phyloP scores from a whole-genome alignment of 2,888 invertebrate genomes.

The Fragum fragum region DNA sequence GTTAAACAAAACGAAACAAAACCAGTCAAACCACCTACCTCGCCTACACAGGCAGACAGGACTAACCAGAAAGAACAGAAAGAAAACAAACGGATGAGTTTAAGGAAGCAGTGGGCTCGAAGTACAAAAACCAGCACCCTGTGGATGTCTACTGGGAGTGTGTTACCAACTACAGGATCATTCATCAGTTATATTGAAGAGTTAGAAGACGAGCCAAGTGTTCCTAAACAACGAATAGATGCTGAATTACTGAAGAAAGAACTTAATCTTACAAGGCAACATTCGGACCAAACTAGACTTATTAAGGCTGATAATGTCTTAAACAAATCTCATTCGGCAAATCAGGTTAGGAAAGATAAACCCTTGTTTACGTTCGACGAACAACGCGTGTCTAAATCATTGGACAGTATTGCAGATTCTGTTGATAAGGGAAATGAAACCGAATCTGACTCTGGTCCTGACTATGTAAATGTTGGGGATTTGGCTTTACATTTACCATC shows the following conservation, averaged over 20 bases:
- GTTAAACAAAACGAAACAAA: not conserved
- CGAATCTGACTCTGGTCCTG: not conserved
- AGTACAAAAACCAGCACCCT: not conserved
- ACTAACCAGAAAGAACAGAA: not conserved
- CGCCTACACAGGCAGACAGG: not conserved
- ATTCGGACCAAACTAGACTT: not conserved
- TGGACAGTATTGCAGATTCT: not conserved
- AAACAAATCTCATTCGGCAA: not conserved
- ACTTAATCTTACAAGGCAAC: not conserved
- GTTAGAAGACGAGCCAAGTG: not conserved
- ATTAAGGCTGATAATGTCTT: not conserved
- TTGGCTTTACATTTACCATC: not conserved
- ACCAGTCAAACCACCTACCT: not conserved
- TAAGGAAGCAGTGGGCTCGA: constrained; percentile 16
- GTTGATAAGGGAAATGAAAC: not conserved
- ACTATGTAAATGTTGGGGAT: constrained; percentile 4
- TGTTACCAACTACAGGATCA: constrained; percentile 4
- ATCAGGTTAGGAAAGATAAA: not conserved
- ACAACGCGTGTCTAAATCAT: not conserved
- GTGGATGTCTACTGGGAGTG: constrained; percentile 9
- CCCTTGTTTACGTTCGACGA: not conserved
- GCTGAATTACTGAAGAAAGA: not conserved
- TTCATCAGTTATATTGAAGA: constrained; percentile 49
- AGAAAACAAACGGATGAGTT: constrained; percentile 1
- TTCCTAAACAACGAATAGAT: not conserved